phyloP scores from a whole-genome alignment of 23 tunicate genomes.

The Halocynthia aurantium region DNA sequence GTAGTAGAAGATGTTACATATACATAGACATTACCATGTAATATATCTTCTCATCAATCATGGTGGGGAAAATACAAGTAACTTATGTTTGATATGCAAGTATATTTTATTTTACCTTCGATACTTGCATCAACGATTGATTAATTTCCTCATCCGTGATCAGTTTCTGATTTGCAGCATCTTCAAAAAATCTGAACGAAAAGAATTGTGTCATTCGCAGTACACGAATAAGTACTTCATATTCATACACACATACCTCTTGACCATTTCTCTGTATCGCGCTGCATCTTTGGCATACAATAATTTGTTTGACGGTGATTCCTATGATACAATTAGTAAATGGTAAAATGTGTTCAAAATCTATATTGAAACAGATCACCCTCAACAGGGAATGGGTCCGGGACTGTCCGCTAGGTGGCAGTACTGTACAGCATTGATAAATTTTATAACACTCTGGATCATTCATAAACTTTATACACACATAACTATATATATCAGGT shows the following conservation, averaged over 20 bases:
- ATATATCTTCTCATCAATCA: background rate
- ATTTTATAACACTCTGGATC: background rate
- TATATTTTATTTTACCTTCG: conserved; percentile 28
- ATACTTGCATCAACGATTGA: conserved; percentile 22
- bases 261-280: conserved; percentile 71
- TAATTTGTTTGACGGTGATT: conserved; percentile 85
- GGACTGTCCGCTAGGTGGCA: background rate
- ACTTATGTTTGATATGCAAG: too few relatives aligned
- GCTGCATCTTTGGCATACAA: conserved; percentile 82
- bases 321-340: conserved; percentile 30
- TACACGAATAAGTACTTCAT: background rate
- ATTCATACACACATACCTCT: conserved; percentile 32
- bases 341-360: background rate
- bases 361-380: background rate
- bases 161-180: conserved; percentile 33
- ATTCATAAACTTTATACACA: background rate
- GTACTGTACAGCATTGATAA: background rate
- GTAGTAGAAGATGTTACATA: too few relatives aligned
- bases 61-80: too few relatives aligned
- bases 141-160: conserved; percentile 40
- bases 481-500: background rate
- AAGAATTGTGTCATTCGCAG: background rate
- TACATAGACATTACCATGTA: background rate
- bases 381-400: background rate
- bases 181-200: conserved; percentile 51